Base-by-base conservation (phyloP, 2,888 invertebrate species). In the Digitonthophagus gazella region DNA sequence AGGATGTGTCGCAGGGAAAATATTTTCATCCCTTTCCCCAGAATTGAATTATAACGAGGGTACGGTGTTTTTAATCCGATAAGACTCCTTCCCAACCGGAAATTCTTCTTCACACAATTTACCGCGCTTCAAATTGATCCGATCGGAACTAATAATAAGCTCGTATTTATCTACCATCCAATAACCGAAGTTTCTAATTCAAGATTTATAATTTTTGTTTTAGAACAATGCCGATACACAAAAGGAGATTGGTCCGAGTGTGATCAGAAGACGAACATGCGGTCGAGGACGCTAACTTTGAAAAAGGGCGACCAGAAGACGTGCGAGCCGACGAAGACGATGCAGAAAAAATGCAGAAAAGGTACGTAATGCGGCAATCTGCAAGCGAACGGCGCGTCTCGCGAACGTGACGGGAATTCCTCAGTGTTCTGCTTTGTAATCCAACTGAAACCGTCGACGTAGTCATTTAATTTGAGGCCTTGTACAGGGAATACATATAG, bases 331-430 rank as follows among this genome's bases (percentile, higher is more conserved):
- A 90, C 91, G 76, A 94, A 93, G 85, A 93, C 90, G 71, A 92
- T 95, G 76, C 92, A 93, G 83, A 95, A 95, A 86, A 95, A 94
- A 80, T 95, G 95, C 89, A 95, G 94, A 86, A 95, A 94, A 89
- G 93, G 95, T 93, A 85, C 81, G 69, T 65, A 64, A 20, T 8
- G 18, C 15, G 57, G 56, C 22, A 15, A 28, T 28, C 64, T 64
- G 28, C 15, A 64, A 56, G n/a, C 44, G 54, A 65, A 65, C 44
- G 58, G 65, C 44, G 61, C 66, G 65, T 61, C 65, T 58, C 20
- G 68, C 63, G 20, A 6, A 55, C 66, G 65, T 69, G 66, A 69
- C 55, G 28, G 65, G 65, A 69, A 69, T 69, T 65, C 58, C 11
- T 44, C 28, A 6, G 3, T 44, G n/a, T 44, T 44, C 28, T 44